A percentile compares a stretch with the other conserved stretches of the same genome.
phyloP scores from a whole-genome alignment of 2,797 vertebrate genomes.

The Buceros bicornis region DNA sequence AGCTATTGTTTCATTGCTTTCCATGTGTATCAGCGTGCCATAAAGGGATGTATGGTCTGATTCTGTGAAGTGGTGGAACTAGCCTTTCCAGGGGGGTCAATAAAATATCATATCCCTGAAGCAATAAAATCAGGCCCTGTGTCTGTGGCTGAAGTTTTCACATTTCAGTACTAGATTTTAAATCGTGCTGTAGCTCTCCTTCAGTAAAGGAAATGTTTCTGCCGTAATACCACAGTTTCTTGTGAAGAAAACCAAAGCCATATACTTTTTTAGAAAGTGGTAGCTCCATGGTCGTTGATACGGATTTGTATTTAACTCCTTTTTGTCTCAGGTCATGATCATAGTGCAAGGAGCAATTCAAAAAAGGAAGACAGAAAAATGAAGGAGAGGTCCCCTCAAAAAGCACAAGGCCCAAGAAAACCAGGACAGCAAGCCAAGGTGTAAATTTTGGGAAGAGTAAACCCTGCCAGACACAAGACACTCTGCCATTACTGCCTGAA shows the following conservation, averaged over 20 bases:
- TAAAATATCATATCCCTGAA: background rate
- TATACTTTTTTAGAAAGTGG: background rate
- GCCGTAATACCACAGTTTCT: background rate
- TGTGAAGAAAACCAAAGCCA: background rate
- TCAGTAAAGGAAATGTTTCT: background rate
- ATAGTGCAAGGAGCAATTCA: conserved; percentile 8
- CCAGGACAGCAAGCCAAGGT: conserved; percentile 54
- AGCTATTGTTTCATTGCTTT: background rate
- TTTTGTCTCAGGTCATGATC: conserved; percentile 34
- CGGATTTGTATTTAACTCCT: background rate
- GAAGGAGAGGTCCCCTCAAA: conserved; percentile 22
- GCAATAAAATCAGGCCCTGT: background rate
- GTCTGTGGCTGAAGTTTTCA: background rate
- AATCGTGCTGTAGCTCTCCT: background rate
- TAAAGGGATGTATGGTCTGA: background rate
- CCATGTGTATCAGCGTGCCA: background rate
- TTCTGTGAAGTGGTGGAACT: background rate
- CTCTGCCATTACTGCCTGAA: conserved; percentile 33
- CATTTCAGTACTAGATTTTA: background rate
- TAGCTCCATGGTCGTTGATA: background rate
- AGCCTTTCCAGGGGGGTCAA: background rate
- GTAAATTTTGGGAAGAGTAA: conserved; percentile 29
- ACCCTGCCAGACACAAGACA: conserved; percentile 30
- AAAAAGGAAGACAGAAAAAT: background rate
- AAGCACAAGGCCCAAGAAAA: conserved; percentile 28